Base-by-base conservation (phyloP, 2,888 invertebrate species). In the Acanthoscelides obtectus region DNA sequence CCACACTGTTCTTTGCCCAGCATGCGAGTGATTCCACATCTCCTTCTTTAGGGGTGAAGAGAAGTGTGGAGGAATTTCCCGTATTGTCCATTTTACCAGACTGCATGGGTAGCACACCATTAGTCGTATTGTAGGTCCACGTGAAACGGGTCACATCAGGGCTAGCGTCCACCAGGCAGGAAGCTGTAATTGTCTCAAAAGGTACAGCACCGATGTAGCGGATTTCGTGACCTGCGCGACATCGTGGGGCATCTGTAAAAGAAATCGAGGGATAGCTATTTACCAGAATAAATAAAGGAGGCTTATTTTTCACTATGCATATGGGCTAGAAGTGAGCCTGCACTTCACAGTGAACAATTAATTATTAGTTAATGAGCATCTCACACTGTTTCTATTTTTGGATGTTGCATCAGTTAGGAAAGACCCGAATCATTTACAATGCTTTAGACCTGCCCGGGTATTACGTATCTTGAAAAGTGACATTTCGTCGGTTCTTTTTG, bases 11-110 rank as follows among this genome's bases (percentile, higher is more conserved):
- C 83, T 91, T 92, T 3, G 95, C 95, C 95, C 95, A 95, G 83
- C 96, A 96, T 4, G 94, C 93, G 22, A 96, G 86, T 79, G 94
- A 94, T 74, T 95, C 95, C 77, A 94, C 89, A 81, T 95, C 95
- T 68, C 83, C 77, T 2, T 79, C 77, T n/a, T 79, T 83, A n/a
- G 89, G 88, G 6, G 87, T 87, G 81, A 90, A 90, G 75, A 88
- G 87, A 75, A 93, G 87, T 80, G 85, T 83, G 75, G 88, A 88
- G 74, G 86, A 82, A 73, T 87, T 84, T 67, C 87, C 87, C 75
- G 85, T 84, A 77, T 86, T 87, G 79, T 84, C 83, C 84, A 89
- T 84, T 85, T 89, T 86, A 83, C 90, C 86, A 83, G 90, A 90
- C 83, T 87, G 86, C 72, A 94, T 91, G 73, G 94, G 93, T 73